Conservation (phyloP, 2,888 invertebrate genomes). For the Drosophila tripunctata region DNA sequence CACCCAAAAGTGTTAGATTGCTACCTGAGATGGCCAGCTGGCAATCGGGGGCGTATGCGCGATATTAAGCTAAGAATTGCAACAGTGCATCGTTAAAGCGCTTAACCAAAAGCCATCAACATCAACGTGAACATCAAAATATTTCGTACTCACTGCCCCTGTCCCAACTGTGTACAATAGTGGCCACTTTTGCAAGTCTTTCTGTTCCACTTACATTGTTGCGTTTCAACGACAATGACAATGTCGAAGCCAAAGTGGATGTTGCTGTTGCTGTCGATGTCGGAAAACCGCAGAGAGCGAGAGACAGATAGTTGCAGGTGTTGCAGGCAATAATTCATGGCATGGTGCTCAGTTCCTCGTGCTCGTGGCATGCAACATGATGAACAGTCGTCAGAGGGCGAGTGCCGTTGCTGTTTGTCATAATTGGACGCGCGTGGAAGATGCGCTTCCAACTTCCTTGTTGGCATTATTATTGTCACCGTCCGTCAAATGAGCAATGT, state of each 20-base stretch:
- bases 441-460: conserved; percentile 71
- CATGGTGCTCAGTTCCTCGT: conserved; percentile 53
- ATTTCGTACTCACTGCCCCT: conserved; percentile 13
- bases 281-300: conserved; percentile 15
- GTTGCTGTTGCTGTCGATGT: conserved; percentile 1
- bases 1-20: conserved; percentile 15
- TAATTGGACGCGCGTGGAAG: conserved; percentile 73
- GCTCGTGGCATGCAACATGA: conserved; percentile 47
- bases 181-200: neutral
- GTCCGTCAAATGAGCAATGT: conserved; percentile 53
- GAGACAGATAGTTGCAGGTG: conserved; percentile 57
- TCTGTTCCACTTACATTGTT: conserved; percentile 46
- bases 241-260: conserved; percentile 39
- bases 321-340: conserved; percentile 61
- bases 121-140: conserved; percentile 44
- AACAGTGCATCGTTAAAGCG: conserved; percentile 29
- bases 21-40: neutral
- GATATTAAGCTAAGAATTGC: conserved; percentile 36
- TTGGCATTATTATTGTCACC: conserved; percentile 52
- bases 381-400: conserved; percentile 4
- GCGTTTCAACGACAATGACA: conserved; percentile 60
- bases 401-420: conserved; percentile 57
- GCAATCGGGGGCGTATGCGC: conserved; percentile 26
- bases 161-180: neutral
- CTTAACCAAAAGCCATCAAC: conserved; percentile 31